Evolutionary conservation across 2,797 vertebrate species (phyloP).

Genomic region (Nyctibius grandis): DNA sequence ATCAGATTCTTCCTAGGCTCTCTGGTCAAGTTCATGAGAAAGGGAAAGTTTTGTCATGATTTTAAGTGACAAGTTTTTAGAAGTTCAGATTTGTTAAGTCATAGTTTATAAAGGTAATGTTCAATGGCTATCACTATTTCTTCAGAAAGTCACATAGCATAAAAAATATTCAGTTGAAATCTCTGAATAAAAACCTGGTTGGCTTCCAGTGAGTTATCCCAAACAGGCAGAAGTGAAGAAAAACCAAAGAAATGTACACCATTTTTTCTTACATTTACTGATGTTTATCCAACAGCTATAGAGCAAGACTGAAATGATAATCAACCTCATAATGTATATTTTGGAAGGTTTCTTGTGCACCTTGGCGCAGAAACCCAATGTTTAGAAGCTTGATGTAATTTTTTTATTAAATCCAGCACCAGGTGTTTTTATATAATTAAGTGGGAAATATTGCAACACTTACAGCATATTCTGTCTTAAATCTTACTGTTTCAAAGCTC

Average conservation of each 20-base stretch:
- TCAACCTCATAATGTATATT: neutral
- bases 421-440: conserved; percentile 15
- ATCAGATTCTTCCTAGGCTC: neutral
- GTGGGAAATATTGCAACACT: neutral
- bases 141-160: neutral
- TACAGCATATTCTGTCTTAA: conserved; percentile 8
- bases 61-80: neutral
- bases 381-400: neutral
- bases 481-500: conserved; percentile 2
- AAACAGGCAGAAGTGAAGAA: neutral
- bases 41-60: neutral
- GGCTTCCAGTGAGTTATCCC: neutral
- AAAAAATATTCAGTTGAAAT: neutral
- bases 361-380: neutral
- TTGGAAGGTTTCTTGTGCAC: neutral
- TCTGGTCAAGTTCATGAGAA: neutral
- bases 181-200: neutral
- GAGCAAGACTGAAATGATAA: neutral
- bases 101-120: neutral
- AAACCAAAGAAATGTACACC: neutral
- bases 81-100: neutral
- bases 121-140: neutral
- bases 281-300: neutral
- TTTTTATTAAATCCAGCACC: neutral
- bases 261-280: neutral